A percentile compares a stretch with the other conserved stretches of the same genome.
phyloP scores from a whole-genome alignment of 2,113 vertebrate genomes.

The Ciconia boyciana region DNA sequence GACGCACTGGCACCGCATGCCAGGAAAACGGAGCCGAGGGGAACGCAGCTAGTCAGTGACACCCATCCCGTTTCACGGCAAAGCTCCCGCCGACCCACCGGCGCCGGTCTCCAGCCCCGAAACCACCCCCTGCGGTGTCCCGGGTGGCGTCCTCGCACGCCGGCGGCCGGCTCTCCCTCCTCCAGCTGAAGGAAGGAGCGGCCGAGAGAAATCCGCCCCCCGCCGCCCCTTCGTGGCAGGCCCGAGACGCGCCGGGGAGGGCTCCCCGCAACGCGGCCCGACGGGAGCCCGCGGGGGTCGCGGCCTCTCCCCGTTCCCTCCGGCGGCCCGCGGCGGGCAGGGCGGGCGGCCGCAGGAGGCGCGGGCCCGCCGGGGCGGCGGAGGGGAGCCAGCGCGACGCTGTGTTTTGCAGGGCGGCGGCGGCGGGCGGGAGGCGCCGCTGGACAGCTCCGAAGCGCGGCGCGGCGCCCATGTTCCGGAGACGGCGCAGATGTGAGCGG shows the following conservation, averaged over 20 bases:
- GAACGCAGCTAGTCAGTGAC: slow-evolving; percentile 51
- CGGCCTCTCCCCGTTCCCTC: neutral
- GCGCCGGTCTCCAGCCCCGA: neutral
- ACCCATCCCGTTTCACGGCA: slow-evolving; percentile 11
- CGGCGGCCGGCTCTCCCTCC: neutral
- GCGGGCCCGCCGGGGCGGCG: neutral
- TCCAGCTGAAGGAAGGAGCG: neutral
- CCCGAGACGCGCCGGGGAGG: neutral
- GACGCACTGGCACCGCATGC: slow-evolving; percentile 33
- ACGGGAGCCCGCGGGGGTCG: neutral
- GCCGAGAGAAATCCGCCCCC: neutral
- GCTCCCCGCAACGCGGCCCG: neutral
- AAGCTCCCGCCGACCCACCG: neutral
- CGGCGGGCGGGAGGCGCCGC: neutral
- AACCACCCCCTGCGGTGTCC: neutral
- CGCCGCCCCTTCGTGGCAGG: neutral
- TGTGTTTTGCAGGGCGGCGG: neutral
- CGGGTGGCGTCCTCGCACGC: neutral
- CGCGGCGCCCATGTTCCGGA: slow-evolving; percentile 55
- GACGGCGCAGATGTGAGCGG: slow-evolving; percentile 53
- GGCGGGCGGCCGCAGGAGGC: neutral
- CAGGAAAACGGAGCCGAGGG: slow-evolving; percentile 57
- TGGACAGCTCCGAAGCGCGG: neutral
- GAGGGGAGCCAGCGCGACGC: neutral
- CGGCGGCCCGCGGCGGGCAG: neutral